A percentile compares a stretch with the other conserved stretches of the same genome.
Evolutionary conservation across 1,140 invertebrate genomes (phyloP).

Genomic region (Drosophila carrolli): DNA sequence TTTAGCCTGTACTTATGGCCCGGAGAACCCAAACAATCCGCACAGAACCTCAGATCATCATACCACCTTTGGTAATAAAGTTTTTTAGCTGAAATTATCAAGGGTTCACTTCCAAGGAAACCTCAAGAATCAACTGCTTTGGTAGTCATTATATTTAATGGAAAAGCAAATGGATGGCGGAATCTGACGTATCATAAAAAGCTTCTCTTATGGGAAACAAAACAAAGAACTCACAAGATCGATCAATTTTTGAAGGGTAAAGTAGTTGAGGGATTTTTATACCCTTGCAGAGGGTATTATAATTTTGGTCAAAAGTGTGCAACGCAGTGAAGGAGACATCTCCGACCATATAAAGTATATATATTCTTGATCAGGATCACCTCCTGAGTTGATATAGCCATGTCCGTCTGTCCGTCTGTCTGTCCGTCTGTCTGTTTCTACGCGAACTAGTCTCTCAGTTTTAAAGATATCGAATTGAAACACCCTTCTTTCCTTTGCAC

Average conservation of each 20-base stretch:
- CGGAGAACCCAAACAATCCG: constrained; percentile 29
- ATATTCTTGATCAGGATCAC: too few relatives aligned
- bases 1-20: constrained; percentile 53
- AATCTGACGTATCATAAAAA: not conserved
- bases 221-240: constrained; percentile 19
- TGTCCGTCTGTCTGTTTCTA: too few relatives aligned
- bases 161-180: constrained; percentile 19
- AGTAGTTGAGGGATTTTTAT: constrained; percentile 4
- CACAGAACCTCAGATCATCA: constrained; percentile 15
- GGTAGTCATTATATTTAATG: constrained; percentile 34
- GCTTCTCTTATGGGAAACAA: constrained; percentile 9
- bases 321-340: too few relatives aligned
- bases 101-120: constrained; percentile 47
- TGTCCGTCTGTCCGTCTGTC: too few relatives aligned
- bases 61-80: constrained; percentile 34
- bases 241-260: constrained; percentile 26
- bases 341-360: too few relatives aligned
- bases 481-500: too few relatives aligned
- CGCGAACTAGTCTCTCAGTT: too few relatives aligned
- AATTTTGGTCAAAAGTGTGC: too few relatives aligned
- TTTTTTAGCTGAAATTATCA: constrained; percentile 22
- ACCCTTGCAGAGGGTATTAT: too few relatives aligned
- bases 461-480: too few relatives aligned
- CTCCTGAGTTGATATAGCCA: too few relatives aligned
- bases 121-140: constrained; percentile 19